Conservation (phyloP, 2,888 invertebrate genomes). For the Crocallis elinguaria region DNA sequence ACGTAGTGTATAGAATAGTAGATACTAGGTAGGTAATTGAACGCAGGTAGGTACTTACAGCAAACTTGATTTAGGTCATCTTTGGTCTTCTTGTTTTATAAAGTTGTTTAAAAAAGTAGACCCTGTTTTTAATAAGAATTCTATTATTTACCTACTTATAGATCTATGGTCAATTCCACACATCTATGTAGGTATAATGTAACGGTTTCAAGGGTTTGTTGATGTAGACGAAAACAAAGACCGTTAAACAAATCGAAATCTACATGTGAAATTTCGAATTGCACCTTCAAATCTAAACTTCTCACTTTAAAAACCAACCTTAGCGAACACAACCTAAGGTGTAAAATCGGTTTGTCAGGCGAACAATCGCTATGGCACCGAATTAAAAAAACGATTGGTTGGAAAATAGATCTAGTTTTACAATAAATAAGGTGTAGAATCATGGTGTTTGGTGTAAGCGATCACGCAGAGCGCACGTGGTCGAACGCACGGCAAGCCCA, state of each 20-base stretch:
- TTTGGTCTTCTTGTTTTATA: not conserved
- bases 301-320: slow-evolving; percentile 18
- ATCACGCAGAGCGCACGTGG: slow-evolving; percentile 74
- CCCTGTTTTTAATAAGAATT: no score
- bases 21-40: not conserved
- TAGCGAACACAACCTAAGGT: slow-evolving; percentile 28
- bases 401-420: not conserved
- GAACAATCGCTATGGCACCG: slow-evolving; percentile 11
- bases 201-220: not conserved
- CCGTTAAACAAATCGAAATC: slow-evolving; percentile 24
- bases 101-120: no score
- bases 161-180: no score
- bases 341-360: slow-evolving; percentile 28
- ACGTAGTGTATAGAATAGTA: no score
- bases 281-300: slow-evolving; percentile 23
- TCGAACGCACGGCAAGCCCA: slow-evolving; percentile 59
- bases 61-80: not conserved
- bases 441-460: slow-evolving; percentile 18
- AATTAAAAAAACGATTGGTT: not conserved
- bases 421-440: slow-evolving; percentile 38
- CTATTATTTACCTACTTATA: no score
- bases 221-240: slow-evolving; percentile 12
- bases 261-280: slow-evolving; percentile 36
- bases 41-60: no score
- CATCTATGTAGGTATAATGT: not conserved